phyloP scores from a whole-genome alignment of 2,888 invertebrate genomes.

The Temnothorax unifasciatus region DNA sequence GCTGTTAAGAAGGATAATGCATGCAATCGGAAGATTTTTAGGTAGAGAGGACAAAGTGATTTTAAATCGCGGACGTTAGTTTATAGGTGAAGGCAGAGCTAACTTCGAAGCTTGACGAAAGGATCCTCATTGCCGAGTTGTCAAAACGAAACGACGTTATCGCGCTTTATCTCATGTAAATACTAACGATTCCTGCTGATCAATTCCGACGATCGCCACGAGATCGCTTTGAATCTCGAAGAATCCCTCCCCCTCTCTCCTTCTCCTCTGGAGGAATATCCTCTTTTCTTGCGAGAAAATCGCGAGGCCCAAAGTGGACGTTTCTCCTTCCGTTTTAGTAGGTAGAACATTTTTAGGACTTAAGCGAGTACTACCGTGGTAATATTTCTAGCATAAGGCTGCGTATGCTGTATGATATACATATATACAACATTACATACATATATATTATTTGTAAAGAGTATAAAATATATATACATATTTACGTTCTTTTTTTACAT shows the following conservation, averaged over 20 bases:
- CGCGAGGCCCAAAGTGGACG: slow-evolving; percentile 63
- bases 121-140: slow-evolving; percentile 70
- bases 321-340: slow-evolving; percentile 62
- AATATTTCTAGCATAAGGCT: slow-evolving; percentile 80
- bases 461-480: slow-evolving; percentile 66
- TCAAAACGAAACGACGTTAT: slow-evolving; percentile 65
- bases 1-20: slow-evolving; percentile 10
- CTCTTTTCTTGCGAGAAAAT: slow-evolving; percentile 20
- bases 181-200: slow-evolving; percentile 64
- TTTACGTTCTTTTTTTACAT: slow-evolving; percentile 78
- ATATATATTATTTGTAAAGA: slow-evolving; percentile 51
- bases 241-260: slow-evolving; percentile 46
- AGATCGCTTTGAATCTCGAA: slow-evolving; percentile 65
- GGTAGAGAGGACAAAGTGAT: slow-evolving; percentile 36
- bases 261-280: slow-evolving; percentile 1
- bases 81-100: slow-evolving; percentile 56
- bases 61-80: slow-evolving; percentile 12
- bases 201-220: slow-evolving; percentile 55
- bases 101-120: slow-evolving; percentile 69
- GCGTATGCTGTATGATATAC: slow-evolving; percentile 78
- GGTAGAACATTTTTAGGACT: slow-evolving; percentile 68
- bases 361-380: slow-evolving; percentile 77
- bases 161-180: slow-evolving; percentile 66
- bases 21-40: slow-evolving; percentile 24
- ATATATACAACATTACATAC: slow-evolving; percentile 65